phyloP scores from a whole-genome alignment of 1,140 invertebrate genomes.

The Aethina tumida region DNA sequence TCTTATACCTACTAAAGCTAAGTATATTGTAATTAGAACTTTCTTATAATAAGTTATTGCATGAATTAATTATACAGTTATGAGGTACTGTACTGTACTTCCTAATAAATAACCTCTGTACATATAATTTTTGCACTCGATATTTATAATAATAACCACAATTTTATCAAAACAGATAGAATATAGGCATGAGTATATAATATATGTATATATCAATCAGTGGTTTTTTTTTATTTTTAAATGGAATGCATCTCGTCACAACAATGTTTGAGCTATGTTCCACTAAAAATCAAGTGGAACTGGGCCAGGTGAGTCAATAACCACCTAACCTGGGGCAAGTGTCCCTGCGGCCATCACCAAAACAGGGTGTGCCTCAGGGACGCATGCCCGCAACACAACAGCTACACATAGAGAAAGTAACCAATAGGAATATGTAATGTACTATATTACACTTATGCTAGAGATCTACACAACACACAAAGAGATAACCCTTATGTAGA shows the following conservation, averaged over 20 bases:
- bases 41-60: slow-evolving; percentile 40
- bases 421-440: slow-evolving; percentile 35
- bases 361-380: slow-evolving; percentile 13
- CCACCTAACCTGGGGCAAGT: slow-evolving; percentile 21
- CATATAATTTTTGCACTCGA: slow-evolving; percentile 37
- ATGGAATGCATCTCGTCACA: slow-evolving; percentile 40
- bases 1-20: slow-evolving; percentile 37
- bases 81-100: slow-evolving; percentile 40
- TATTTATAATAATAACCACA: slow-evolving; percentile 37
- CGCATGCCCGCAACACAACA: slow-evolving; percentile 34
- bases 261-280: slow-evolving; percentile 39
- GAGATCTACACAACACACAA: slow-evolving; percentile 39
- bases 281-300: slow-evolving; percentile 17
- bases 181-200: slow-evolving; percentile 36
- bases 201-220: slow-evolving; percentile 33
- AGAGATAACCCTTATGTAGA: slow-evolving; percentile 35
- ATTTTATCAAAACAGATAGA: slow-evolving; percentile 40
- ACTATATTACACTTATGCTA: slow-evolving; percentile 38
- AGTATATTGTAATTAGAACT: slow-evolving; percentile 38
- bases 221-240: slow-evolving; percentile 30
- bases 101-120: slow-evolving; percentile 40
- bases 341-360: slow-evolving; percentile 11
- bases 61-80: slow-evolving; percentile 40
- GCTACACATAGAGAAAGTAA: slow-evolving; percentile 38
- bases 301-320: slow-evolving; percentile 23